Conservation (phyloP, 2,797 vertebrate species). For the Artibeus jamaicensis region DNA sequence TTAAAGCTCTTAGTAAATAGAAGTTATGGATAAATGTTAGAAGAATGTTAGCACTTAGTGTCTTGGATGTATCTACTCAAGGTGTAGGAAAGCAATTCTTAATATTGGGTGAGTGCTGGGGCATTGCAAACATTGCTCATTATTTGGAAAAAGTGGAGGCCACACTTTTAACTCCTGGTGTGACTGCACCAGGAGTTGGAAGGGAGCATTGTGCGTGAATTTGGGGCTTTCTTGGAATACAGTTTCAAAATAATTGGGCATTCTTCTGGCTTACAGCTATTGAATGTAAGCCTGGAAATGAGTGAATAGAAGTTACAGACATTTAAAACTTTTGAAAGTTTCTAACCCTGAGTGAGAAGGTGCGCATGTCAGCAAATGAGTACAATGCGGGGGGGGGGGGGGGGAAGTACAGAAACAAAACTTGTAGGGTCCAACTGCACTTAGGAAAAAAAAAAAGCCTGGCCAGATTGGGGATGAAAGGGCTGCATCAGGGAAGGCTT, state of each 20-base stretch:
- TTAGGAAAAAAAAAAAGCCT: not conserved
- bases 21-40: not conserved
- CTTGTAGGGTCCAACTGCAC: not conserved
- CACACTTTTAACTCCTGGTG: not conserved
- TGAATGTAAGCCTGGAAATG: not conserved
- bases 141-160: not conserved
- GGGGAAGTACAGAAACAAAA: not conserved
- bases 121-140: not conserved
- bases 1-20: not conserved
- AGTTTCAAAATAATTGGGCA: not conserved
- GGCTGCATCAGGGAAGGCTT: not conserved
- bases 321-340: not conserved
- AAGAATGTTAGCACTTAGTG: not conserved
- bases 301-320: not conserved
- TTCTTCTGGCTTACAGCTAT: not conserved
- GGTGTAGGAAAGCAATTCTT: not conserved
- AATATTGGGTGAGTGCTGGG: not conserved
- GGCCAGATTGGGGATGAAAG: not conserved
- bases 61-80: not conserved
- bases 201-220: not conserved
- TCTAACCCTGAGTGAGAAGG: not conserved
- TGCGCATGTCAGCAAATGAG: not conserved
- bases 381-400: not conserved
- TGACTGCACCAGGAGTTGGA: not conserved
- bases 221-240: not conserved